These are phyloP conservation scores for Scaptodrosophila lebanonensis DNA, from an alignment of 1,140 invertebrate species.

Conservation along the genomic window DNA sequence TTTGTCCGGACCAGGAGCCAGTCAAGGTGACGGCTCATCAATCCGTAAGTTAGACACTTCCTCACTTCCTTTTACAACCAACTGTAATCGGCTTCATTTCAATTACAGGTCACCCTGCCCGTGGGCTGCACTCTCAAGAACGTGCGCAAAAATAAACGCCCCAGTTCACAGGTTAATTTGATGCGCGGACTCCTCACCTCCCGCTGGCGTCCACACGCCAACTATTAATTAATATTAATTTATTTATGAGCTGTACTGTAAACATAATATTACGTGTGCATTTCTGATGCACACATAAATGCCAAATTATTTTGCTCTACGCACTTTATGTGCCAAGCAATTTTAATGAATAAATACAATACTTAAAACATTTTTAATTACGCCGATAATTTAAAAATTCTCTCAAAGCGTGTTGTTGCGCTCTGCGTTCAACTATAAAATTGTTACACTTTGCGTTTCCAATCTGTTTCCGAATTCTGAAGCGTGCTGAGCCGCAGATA, in stretches of 20 bases:
- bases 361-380: too few relatives aligned
- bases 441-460: too few relatives aligned
- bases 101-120: conserved; percentile 60
- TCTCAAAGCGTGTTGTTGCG: too few relatives aligned
- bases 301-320: conserved; percentile 21
- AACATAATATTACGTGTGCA: background rate
- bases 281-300: conserved; percentile 9
- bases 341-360: too few relatives aligned
- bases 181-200: conserved; percentile 58
- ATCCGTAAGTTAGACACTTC: conserved; percentile 70
- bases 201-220: conserved; percentile 42
- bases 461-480: too few relatives aligned
- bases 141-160: conserved; percentile 42
- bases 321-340: conserved; percentile 32
- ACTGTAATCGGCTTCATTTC: too few relatives aligned
- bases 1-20: conserved; percentile 59
- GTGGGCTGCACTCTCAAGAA: conserved; percentile 68
- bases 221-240: conserved; percentile 30
- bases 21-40: conserved; percentile 57
- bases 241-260: background rate
- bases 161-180: conserved; percentile 33
- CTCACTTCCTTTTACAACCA: too few relatives aligned
- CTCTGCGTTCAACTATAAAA: too few relatives aligned
- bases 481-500: too few relatives aligned
- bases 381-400: too few relatives aligned